phyloP scores from a whole-genome alignment of 1,140 invertebrate genomes.

The Dolichoris vasculosae region DNA sequence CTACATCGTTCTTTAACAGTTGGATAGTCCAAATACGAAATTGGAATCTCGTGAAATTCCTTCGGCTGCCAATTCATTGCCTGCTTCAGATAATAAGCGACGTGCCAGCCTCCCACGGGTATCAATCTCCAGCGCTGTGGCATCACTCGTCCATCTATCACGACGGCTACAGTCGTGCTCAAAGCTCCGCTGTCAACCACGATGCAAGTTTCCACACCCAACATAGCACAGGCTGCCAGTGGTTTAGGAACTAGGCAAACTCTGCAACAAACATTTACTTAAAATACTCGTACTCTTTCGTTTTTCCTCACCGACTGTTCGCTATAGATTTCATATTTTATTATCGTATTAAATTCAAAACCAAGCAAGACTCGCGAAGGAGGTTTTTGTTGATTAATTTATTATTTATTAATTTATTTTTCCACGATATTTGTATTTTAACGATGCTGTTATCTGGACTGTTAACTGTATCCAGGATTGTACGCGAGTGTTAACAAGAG shows the following conservation, averaged over 20 bases:
- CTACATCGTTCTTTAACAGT: conserved; percentile 73
- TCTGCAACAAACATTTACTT: conserved; percentile 65
- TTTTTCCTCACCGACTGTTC: too few relatives aligned
- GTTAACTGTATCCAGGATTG: too few relatives aligned
- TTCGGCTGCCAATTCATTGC: conserved; percentile 73
- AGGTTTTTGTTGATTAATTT: too few relatives aligned
- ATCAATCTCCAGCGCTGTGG: conserved; percentile 70
- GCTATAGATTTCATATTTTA: too few relatives aligned
- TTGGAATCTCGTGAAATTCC: conserved; percentile 71
- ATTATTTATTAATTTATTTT: too few relatives aligned
- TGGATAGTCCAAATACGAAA: conserved; percentile 72
- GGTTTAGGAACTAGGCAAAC: conserved; percentile 74
- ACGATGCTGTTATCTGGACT: too few relatives aligned
- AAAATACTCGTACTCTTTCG: too few relatives aligned
- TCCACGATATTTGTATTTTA: too few relatives aligned
- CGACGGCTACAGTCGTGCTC: conserved; percentile 74
- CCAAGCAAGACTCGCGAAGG: too few relatives aligned
- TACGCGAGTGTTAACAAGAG: too few relatives aligned
- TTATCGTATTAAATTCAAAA: too few relatives aligned
- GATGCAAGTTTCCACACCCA: conserved; percentile 74
- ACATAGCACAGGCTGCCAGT: conserved; percentile 71
- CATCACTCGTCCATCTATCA: conserved; percentile 73
- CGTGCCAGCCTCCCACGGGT: conserved; percentile 74
- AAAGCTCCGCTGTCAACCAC: conserved; percentile 74
- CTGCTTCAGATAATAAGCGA: conserved; percentile 73